Percentiles rank a stretch among this genome's conserved stretches.
Evolutionary conservation across 2,797 vertebrate species (phyloP).

Genomic region (Acanthis flammea): DNA sequence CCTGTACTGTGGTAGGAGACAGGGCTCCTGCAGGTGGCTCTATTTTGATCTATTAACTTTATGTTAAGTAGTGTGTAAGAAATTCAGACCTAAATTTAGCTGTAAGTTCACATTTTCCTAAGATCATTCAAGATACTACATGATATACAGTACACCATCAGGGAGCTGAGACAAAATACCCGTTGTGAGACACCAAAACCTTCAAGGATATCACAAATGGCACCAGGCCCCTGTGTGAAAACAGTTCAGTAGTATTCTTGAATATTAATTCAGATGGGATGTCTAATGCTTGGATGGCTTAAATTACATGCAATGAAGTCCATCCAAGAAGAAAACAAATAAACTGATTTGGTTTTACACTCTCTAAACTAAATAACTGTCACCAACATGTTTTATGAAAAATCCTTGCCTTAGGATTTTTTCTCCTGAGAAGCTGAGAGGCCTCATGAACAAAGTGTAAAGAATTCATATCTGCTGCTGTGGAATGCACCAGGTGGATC

Average conservation of each 20-base stretch:
- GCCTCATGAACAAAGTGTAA: too few relatives aligned
- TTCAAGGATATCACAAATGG: not conserved
- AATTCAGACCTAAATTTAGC: not conserved
- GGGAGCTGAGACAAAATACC: not conserved
- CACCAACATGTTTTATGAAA: too few relatives aligned
- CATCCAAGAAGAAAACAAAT: not conserved
- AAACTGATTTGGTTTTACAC: not conserved
- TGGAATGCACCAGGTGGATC: too few relatives aligned
- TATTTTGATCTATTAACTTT: not conserved
- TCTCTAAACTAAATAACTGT: not conserved
- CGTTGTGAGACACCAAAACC: not conserved
- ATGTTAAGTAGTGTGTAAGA: not conserved
- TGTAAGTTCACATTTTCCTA: not conserved
- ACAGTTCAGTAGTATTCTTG: not conserved
- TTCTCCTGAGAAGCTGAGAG: too few relatives aligned
- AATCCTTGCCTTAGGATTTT: too few relatives aligned
- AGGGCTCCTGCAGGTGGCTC: accelerated
- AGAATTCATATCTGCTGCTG: too few relatives aligned
- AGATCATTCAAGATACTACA: not conserved
- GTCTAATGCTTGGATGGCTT: not conserved
- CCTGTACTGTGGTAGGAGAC: not conserved
- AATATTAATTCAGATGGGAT: not conserved
- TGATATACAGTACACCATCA: not conserved
- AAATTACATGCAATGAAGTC: not conserved
- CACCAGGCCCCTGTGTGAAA: accelerated